Percentiles rank a stretch among this genome's conserved stretches.
phyloP scores from a whole-genome alignment of 92 coral and sea anemone species.

The Bergia sp. region DNA sequence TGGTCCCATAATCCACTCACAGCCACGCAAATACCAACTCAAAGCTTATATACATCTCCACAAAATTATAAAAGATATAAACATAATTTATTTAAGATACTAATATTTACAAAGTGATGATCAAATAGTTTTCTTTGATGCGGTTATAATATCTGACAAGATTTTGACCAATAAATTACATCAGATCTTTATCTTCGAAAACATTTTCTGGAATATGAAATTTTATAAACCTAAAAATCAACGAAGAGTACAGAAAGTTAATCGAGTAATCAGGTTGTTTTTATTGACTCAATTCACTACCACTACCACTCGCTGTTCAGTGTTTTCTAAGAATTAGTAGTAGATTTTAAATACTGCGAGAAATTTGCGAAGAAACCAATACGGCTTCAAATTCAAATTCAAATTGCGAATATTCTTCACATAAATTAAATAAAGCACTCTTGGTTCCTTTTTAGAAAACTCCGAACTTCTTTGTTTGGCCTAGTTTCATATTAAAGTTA shows the following conservation, averaged over 20 bases:
- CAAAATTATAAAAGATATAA: background rate
- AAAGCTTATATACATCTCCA: background rate
- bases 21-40: no score
- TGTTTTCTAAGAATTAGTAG: background rate
- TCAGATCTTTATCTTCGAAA: background rate
- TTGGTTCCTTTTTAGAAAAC: no score
- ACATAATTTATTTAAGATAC: slow-evolving; percentile 27
- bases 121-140: slow-evolving; percentile 26
- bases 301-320: no score
- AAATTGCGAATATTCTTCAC: background rate
- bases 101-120: slow-evolving; percentile 6
- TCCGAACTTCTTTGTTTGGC: no score
- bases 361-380: no score
- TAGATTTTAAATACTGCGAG: background rate
- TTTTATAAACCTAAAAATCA: background rate
- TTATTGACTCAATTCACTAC: background rate
- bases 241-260: slow-evolving; percentile 2
- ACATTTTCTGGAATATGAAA: background rate
- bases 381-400: background rate
- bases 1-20: no score
- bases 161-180: slow-evolving; percentile 13
- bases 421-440: slow-evolving; percentile 13
- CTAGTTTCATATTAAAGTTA: no score
- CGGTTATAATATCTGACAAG: slow-evolving; percentile 12
- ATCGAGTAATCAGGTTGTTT: background rate